Conservation (phyloP, 2,797 vertebrate species). For the Distichodus sexfasciatus region DNA sequence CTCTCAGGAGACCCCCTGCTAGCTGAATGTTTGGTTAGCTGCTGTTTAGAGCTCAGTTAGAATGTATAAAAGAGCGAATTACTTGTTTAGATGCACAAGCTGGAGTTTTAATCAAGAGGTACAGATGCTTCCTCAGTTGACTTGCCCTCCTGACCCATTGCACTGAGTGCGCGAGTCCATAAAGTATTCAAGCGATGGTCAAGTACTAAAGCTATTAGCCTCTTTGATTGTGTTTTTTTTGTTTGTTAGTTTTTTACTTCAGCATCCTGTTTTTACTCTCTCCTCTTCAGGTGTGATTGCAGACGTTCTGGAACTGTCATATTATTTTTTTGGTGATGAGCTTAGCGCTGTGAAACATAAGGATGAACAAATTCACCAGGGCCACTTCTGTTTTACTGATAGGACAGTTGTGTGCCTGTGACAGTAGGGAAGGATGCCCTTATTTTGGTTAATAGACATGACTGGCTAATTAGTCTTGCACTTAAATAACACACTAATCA, state of each 20-base stretch:
- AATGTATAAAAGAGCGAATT: background rate
- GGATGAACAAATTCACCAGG: too few species aligned
- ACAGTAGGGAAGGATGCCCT: too few species aligned
- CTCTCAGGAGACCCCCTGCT: background rate
- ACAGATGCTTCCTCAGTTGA: background rate
- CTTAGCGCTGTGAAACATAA: too few species aligned
- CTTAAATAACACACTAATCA: too few species aligned
- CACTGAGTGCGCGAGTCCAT: background rate
- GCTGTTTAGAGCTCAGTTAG: background rate
- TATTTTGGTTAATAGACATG: too few species aligned
- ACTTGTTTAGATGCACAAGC: background rate
- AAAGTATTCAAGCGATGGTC: background rate
- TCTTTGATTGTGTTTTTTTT: slow-evolving; percentile 5
- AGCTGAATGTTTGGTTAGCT: background rate
- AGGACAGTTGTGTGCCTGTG: too few species aligned
- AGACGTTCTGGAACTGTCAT: too few species aligned
- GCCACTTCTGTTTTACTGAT: too few species aligned
- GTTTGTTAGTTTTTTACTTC: background rate
- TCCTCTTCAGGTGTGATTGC: too few species aligned
- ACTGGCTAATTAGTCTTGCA: too few species aligned
- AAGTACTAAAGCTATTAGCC: too few species aligned
- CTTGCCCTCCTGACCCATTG: background rate
- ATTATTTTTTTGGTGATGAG: too few species aligned
- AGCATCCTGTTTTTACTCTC: background rate
- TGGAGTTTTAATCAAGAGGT: background rate